Evolutionary conservation across 1,140 invertebrate genomes (phyloP).

Genomic region (Hesperophylax magnus): DNA sequence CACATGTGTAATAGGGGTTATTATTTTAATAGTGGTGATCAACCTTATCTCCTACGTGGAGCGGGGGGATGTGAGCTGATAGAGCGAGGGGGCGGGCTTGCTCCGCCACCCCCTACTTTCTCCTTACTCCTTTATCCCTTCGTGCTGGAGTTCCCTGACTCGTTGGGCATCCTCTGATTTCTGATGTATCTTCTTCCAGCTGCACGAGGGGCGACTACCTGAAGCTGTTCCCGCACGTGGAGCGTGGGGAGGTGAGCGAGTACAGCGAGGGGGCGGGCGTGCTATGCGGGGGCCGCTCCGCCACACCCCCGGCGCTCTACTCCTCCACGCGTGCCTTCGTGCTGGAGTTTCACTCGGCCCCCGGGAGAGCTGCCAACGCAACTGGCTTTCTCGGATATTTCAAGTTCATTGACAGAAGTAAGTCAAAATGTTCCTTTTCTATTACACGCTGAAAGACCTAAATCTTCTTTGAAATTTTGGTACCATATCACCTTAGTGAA

Average conservation of each 20-base stretch:
- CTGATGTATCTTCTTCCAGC: constrained; percentile 71
- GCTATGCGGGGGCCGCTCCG: constrained; percentile 81
- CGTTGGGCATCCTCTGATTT: constrained; percentile 45
- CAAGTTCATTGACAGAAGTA: constrained; percentile 86
- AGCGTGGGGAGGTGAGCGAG: constrained; percentile 82
- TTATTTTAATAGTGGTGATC: too few relatives aligned
- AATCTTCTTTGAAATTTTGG: too few relatives aligned
- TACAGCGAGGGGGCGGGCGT: constrained; percentile 82
- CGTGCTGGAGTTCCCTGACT: too few relatives aligned
- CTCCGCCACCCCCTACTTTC: too few relatives aligned
- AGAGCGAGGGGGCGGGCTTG: too few relatives aligned
- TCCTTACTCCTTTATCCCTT: too few relatives aligned
- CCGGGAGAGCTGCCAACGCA: constrained; percentile 74
- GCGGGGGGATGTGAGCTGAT: too few relatives aligned
- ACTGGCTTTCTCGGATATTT: constrained; percentile 86
- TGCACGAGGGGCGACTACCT: constrained; percentile 84
- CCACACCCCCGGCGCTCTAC: constrained; percentile 83
- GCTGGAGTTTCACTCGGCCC: constrained; percentile 82
- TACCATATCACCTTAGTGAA: too few relatives aligned
- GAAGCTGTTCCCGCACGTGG: constrained; percentile 84
- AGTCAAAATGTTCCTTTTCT: constrained; percentile 61
- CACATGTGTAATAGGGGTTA: too few relatives aligned
- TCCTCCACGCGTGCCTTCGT: constrained; percentile 85
- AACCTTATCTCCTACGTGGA: too few relatives aligned
- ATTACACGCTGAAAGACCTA: too few relatives aligned